Percentiles rank a stretch among this genome's conserved stretches.
These are phyloP conservation scores for Nyctibius bracteatus DNA, from an alignment of 2,113 vertebrate genomes.

Conservation along the genomic window DNA sequence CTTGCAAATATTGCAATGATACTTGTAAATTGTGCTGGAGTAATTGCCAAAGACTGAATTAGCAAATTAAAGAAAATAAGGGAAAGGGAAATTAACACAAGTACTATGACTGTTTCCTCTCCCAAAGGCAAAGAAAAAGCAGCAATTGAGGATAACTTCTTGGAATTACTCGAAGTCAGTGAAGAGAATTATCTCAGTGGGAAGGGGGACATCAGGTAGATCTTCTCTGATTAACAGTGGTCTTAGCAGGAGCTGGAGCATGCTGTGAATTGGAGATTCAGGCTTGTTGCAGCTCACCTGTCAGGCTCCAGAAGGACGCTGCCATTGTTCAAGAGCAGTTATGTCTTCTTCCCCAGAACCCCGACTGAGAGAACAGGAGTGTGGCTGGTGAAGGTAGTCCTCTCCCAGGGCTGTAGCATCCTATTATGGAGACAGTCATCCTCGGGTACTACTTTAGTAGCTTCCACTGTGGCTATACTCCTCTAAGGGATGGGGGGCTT, in stretches of 20 bases:
- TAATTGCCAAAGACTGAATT: background rate
- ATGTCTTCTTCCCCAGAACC: background rate
- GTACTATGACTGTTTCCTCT: background rate
- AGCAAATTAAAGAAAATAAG: background rate
- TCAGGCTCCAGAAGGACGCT: background rate
- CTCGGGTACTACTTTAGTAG: too few relatives aligned
- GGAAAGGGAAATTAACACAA: background rate
- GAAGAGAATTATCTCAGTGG: background rate
- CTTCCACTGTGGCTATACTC: background rate
- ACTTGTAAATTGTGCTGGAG: background rate
- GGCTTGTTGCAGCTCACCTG: background rate
- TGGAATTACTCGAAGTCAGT: background rate
- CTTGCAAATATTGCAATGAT: background rate
- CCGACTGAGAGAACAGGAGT: background rate
- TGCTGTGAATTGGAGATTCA: background rate
- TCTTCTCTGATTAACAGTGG: background rate
- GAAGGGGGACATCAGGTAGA: background rate
- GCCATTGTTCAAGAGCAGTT: background rate
- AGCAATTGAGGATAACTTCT: background rate
- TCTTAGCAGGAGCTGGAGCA: background rate
- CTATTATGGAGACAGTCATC: rapidly evolving
- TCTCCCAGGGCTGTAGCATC: background rate
- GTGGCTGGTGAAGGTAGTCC: background rate
- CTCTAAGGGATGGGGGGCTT: background rate
- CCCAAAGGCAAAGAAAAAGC: background rate